Percentiles rank a stretch among this genome's conserved stretches.
Evolutionary conservation across 2,797 vertebrate genomes (phyloP).

Genomic region (Manis crassicaudata): DNA sequence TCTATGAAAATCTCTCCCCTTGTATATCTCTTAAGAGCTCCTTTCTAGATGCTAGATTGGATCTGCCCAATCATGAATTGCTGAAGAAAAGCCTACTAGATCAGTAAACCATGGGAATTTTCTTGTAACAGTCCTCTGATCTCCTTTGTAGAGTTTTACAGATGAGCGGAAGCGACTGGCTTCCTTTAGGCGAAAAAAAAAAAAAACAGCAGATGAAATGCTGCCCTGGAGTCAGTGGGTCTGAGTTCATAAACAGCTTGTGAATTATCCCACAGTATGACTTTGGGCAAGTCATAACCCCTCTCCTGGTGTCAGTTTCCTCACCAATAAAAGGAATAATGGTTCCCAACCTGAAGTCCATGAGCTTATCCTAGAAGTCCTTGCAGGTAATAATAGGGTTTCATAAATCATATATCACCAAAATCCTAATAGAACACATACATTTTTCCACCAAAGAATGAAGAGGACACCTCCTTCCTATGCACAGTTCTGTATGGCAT

Average conservation of each 20-base stretch:
- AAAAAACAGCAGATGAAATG: background rate
- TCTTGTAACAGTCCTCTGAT: background rate
- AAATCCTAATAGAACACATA: background rate
- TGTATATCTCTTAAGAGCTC: background rate
- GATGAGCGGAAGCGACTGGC: background rate
- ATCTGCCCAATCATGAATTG: background rate
- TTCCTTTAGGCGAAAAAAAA: background rate
- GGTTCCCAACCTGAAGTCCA: background rate
- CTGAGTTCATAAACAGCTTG: background rate
- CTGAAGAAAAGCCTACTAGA: background rate
- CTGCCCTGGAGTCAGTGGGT: background rate
- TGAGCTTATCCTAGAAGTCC: background rate
- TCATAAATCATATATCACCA: background rate
- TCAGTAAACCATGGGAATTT: background rate
- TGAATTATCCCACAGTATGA: background rate
- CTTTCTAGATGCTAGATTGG: background rate
- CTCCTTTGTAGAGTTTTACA: constrained; percentile 14
- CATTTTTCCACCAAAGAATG: background rate
- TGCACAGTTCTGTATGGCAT: background rate
- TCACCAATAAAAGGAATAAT: constrained; percentile 14
- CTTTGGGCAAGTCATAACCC: background rate
- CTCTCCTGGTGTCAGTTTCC: background rate
- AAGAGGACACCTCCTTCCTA: background rate
- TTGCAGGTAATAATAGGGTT: background rate
- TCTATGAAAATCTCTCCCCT: background rate